These are phyloP conservation scores for Drosophila fulvimacula DNA, from an alignment of 2,888 invertebrate species.

Conservation along the genomic window DNA sequence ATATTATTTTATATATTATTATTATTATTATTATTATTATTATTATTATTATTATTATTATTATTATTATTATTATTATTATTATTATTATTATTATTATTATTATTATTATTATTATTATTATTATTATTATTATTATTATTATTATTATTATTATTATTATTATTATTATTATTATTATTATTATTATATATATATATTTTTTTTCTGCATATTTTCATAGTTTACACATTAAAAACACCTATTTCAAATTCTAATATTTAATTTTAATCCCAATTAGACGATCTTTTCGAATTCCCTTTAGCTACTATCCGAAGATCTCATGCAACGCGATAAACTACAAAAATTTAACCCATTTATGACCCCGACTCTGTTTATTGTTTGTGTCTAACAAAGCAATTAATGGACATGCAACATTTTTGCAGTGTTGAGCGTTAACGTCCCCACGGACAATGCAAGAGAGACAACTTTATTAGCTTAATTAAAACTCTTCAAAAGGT, in stretches of 20 bases:
- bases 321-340: constrained; percentile 1
- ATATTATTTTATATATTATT: no score
- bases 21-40: no score
- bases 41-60: no score
- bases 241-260: background rate
- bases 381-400: constrained; percentile 74
- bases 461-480: constrained; percentile 76
- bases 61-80: no score
- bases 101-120: no score
- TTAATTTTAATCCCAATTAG: background rate
- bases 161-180: no score
- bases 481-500: constrained; percentile 79
- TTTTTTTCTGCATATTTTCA: background rate
- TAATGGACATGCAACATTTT: constrained; percentile 66
- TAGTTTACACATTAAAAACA: no score
- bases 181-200: no score
- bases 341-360: constrained; percentile 52
- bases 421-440: constrained; percentile 13
- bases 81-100: no score
- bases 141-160: no score
- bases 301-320: background rate
- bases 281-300: background rate
- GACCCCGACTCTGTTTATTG: constrained; percentile 62
- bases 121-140: no score
- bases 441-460: constrained; percentile 23